phyloP scores from a whole-genome alignment of 1,140 invertebrate genomes.

The Parasteatoda tepidariorum region DNA sequence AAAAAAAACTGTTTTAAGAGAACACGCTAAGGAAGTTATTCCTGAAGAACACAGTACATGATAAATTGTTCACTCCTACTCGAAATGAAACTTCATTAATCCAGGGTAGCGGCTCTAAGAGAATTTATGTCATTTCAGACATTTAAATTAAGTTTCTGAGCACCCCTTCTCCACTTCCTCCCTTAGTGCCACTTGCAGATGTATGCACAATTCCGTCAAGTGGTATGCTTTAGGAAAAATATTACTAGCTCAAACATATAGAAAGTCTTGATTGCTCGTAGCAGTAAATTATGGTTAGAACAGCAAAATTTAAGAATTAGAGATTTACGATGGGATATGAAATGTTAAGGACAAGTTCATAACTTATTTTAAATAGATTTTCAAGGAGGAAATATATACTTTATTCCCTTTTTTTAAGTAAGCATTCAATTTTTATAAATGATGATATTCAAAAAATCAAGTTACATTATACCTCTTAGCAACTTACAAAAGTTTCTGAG shows the following conservation, averaged over 20 bases:
- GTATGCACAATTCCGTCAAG: not conserved
- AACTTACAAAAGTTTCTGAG: too few species aligned
- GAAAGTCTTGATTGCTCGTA: not conserved
- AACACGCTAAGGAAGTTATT: not conserved
- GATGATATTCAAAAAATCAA: too few species aligned
- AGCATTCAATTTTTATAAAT: too few species aligned
- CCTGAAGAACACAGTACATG: not conserved
- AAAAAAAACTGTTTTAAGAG: not conserved
- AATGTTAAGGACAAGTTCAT: not conserved
- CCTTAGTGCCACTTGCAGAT: not conserved
- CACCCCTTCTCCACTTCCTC: not conserved
- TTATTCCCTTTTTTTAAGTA: too few species aligned
- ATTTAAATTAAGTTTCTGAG: conserved; percentile 49
- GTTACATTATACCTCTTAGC: too few species aligned
- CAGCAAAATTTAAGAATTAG: not conserved
- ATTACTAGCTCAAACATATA: not conserved
- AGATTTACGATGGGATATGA: not conserved
- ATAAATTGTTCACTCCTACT: conserved; percentile 6
- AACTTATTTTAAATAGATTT: too few species aligned
- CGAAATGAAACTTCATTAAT: conserved; percentile 44
- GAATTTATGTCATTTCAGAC: conserved; percentile 52
- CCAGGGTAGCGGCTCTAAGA: not conserved
- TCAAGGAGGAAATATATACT: too few species aligned
- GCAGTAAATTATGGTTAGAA: not conserved
- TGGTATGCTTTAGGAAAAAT: not conserved